Evolutionary conservation across 2,888 invertebrate genomes (phyloP).

Genomic region (Busseola fusca): DNA sequence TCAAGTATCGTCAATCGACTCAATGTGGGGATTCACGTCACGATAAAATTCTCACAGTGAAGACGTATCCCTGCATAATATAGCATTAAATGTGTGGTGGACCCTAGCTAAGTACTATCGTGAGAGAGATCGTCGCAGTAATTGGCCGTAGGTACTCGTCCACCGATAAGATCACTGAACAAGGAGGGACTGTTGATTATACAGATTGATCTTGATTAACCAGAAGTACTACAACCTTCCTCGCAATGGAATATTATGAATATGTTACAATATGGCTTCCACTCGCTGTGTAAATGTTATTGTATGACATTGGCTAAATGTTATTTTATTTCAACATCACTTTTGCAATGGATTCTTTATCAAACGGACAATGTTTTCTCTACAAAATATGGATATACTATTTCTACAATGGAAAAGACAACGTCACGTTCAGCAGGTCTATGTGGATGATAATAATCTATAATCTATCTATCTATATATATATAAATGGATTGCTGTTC

Average conservation of each 20-base stretch:
- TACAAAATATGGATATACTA: not conserved
- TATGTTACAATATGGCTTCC: constrained; percentile 18
- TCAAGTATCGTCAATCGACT: not conserved
- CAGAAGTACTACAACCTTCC: constrained; percentile 42
- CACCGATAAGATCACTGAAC: constrained; percentile 50
- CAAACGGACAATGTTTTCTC: not conserved
- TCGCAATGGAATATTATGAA: constrained; percentile 48
- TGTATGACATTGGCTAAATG: constrained; percentile 10
- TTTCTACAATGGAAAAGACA: not conserved
- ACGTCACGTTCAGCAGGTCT: no score
- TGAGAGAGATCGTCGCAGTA: constrained; percentile 36
- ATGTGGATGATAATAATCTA: no score
- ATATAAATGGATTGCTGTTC: no score
- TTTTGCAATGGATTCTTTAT: constrained; percentile 27
- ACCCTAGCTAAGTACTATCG: constrained; percentile 31
- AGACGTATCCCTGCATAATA: constrained; percentile 2
- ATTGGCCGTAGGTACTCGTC: constrained; percentile 33
- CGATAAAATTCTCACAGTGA: constrained; percentile 13
- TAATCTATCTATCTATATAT: no score
- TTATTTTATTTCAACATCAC: constrained; percentile 34
- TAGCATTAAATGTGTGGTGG: constrained; percentile 24
- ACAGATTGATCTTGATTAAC: constrained; percentile 59
- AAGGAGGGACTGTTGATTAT: constrained; percentile 51
- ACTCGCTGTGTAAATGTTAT: constrained; percentile 48
- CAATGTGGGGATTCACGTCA: not conserved